Evolutionary conservation across 2,113 vertebrate species (phyloP), one percentile per base, ranked within the genome.

Genomic region (Malurus alboscapulatus): DNA sequence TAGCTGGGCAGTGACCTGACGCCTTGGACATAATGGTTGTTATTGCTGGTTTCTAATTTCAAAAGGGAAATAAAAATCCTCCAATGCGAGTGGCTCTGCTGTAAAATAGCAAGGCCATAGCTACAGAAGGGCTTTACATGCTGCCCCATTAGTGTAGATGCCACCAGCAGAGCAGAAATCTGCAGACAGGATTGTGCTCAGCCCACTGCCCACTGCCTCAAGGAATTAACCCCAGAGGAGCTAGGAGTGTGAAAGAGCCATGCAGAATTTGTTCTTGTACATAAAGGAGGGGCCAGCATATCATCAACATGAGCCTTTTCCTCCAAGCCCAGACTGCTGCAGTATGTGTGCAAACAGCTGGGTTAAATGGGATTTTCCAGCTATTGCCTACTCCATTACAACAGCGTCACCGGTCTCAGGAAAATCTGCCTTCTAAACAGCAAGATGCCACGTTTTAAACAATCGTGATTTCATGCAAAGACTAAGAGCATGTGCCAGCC

Each of bases 1-100:
- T 6, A 34, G 44, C 87, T 50, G 54, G 90, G 68, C 87, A 58
- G 40, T 86, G 79, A 77, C 80, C 76, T 75, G 68, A 61, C 44
- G 80, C 84, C 86, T 92, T 88, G 61, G 79, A 74, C 11, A 14
- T 71, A 78, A 88, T 40, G 86, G 68, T 53, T 78, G 76, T 74
- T 93, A 92, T 27, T 84, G 57, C 73, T 78, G 65, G 61, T 63
- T 94, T 93, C 83, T 74, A 34, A 87, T 90, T 94, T 77, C 73
- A 81, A 90, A 95, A 85, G 68, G n/a, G 59, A 68, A 76, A 93
- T 74, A 84, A 81, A 94, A 92, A 81, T 62, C 68, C 72, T 90
- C 79, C 68, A 59, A 7, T 53, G 69, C 68, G 81, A 86, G 78
- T 74, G 66, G 20, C 17, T 58, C 59, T 63, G 76, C 83, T 78